Conservation (phyloP, 2,113 vertebrate genomes). For the Anolis sagrei region DNA sequence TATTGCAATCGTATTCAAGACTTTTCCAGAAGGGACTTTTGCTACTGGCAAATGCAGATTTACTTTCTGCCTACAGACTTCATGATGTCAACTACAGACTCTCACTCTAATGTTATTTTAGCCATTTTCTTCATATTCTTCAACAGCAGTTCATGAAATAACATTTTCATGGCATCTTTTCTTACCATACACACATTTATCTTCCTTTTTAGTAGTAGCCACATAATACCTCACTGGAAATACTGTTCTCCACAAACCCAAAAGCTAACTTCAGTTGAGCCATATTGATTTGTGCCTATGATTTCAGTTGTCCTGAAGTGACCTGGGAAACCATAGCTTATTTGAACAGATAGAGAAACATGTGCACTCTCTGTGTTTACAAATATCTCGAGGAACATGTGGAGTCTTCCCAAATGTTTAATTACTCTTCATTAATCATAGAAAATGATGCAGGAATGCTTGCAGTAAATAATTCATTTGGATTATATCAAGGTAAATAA, state of each 20-base stretch:
- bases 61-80: background rate
- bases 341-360: conserved; percentile 16
- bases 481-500: conserved; percentile 15
- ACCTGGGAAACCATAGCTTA: background rate
- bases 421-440: conserved; percentile 24
- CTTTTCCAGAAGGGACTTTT: background rate
- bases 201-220: conserved; percentile 33
- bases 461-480: conserved; percentile 34
- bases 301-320: conserved; percentile 2
- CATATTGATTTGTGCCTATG: conserved; percentile 3
- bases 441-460: conserved; percentile 39
- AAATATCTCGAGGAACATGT: conserved; percentile 21
- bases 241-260: background rate
- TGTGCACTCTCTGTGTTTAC: conserved; percentile 29
- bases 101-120: background rate
- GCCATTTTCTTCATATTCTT: background rate
- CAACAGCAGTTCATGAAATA: background rate
- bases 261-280: background rate
- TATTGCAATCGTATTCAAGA: background rate
- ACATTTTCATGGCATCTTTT: conserved; percentile 22
- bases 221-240: conserved; percentile 21
- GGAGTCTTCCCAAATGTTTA: conserved; percentile 7
- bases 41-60: background rate
- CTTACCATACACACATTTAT: conserved; percentile 6
- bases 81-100: background rate